Base-by-base conservation (phyloP, 2,113 vertebrate genomes). In the Rhineura floridana region DNA sequence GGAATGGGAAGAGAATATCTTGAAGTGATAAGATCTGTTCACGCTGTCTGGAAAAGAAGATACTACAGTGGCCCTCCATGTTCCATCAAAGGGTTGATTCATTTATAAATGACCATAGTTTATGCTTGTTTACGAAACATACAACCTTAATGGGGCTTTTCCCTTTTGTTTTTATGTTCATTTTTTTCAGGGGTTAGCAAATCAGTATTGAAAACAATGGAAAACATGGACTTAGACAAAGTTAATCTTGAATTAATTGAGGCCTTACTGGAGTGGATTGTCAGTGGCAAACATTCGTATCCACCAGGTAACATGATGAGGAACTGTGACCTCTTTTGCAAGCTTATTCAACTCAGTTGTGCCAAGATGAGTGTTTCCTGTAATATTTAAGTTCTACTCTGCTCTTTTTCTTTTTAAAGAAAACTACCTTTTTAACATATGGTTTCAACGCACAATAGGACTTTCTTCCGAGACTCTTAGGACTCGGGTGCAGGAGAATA, bases 231-330 rank as follows among this genome's bases (percentile, higher is more conserved):
- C 93, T 97, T 99, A 90, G 98, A 99, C 86, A 99, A 99, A 96
- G 98, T 99, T 89, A 99, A 99, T 94, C 97, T 99, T 95, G 98
- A 99, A 89, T 96, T 99, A 92, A 97, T 99, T 90, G 99, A 99
- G 93, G 97, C 96, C 83, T 95, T 99, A 81, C 91, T 99, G 87
- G 98, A 99, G 92, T 99, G 98, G 98, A 99, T 99, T 92, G 98
- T 99, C 81, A 95, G 96, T 42, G 98, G 98, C 89, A 96, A 97
- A 30, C 98, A 99, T 94, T 94, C 96, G 42, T 99, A 98, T 88
- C 98, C 98, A 73, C 96, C 98, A 97, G 98, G 99, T 98, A 95
- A 94, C 75, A 67, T 42, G 33, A 4, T 55, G 76, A 39, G 75
- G 72, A 21, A 65, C 25, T 13, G 62, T 23, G 75, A 63, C 36